phyloP scores from a whole-genome alignment of 2,888 invertebrate genomes.

The Empis stercorea region DNA sequence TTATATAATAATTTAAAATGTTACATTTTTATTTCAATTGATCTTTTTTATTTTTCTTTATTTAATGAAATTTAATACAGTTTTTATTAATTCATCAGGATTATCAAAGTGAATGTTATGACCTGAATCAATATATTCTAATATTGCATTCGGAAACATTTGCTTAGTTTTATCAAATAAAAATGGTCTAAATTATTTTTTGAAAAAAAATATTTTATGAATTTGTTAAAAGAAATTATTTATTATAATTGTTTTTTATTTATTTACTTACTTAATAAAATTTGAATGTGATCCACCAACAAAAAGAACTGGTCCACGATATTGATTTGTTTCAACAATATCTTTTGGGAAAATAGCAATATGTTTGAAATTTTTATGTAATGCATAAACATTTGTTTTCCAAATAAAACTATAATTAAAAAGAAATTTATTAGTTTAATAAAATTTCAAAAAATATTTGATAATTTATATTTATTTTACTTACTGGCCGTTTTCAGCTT shows the following conservation, averaged over 20 bases:
- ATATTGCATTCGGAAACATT: slow-evolving; percentile 47
- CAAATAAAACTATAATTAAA: slow-evolving; percentile 44
- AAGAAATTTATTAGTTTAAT: neutral
- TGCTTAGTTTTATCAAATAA: slow-evolving; percentile 18
- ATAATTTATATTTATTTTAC: neutral
- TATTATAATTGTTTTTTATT: no score
- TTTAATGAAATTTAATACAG: neutral
- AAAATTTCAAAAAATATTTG: no score
- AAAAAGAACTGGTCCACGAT: slow-evolving; percentile 64
- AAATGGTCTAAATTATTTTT: slow-evolving; percentile 1
- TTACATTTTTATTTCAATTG: no score
- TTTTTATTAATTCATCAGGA: slow-evolving; percentile 43
- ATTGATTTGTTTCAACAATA: slow-evolving; percentile 2
- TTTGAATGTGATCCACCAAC: slow-evolving; percentile 72
- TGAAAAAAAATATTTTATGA: no score
- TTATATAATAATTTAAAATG: no score
- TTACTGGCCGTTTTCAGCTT: slow-evolving; percentile 43
- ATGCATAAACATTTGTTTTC: slow-evolving; percentile 62
- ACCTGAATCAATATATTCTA: slow-evolving; percentile 52
- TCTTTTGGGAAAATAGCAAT: slow-evolving; percentile 53
- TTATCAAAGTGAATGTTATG: slow-evolving; percentile 69
- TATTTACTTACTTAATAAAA: slow-evolving; percentile 55
- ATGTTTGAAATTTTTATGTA: slow-evolving; percentile 50
- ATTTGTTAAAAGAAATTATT: no score
- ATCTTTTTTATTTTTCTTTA: neutral